These are phyloP conservation scores for Osmerus mordax DNA, from an alignment of 2,113 vertebrate species.

Conservation along the genomic window DNA sequence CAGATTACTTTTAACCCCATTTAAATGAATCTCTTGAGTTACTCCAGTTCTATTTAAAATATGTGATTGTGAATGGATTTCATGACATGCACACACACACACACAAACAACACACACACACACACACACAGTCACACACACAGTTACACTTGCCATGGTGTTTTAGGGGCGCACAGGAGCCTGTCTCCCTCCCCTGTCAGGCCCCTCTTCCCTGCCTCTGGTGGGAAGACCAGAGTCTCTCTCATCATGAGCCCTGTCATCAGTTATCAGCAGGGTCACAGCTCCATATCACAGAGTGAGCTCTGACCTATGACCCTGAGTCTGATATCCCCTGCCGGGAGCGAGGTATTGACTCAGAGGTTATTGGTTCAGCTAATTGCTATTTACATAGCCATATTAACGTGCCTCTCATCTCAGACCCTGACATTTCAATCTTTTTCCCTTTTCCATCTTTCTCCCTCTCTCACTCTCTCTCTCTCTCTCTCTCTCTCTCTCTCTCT, in stretches of 20 bases:
- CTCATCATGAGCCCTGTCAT: conserved; percentile 16
- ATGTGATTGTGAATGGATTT: too few species aligned
- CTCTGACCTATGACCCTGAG: conserved; percentile 46
- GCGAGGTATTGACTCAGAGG: conserved; percentile 64
- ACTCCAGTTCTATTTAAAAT: too few species aligned
- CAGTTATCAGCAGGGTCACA: conserved; percentile 28
- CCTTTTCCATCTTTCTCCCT: conserved; percentile 1
- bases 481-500: background rate
- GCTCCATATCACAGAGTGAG: conserved; percentile 46
- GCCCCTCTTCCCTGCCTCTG: background rate
- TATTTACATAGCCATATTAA: conserved; percentile 77
- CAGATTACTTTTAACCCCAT: conserved; percentile 19
- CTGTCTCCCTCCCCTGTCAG: background rate
- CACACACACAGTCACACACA: too few species aligned
- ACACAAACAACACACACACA: too few species aligned
- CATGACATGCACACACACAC: too few species aligned
- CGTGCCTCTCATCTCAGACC: conserved; percentile 46
- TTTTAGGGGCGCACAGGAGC: background rate
- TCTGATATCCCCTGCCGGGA: conserved; percentile 41
- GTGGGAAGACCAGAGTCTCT: background rate
- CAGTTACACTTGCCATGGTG: too few species aligned
- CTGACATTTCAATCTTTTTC: conserved; percentile 62
- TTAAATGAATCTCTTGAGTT: too few species aligned
- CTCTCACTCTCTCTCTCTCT: conserved; percentile 17
- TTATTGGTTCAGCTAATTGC: conserved; percentile 73